A percentile compares a stretch with the other conserved stretches of the same genome.
These are phyloP conservation scores for Drosophila algonquin DNA, from an alignment of 2,888 invertebrate genomes.

Conservation along the genomic window DNA sequence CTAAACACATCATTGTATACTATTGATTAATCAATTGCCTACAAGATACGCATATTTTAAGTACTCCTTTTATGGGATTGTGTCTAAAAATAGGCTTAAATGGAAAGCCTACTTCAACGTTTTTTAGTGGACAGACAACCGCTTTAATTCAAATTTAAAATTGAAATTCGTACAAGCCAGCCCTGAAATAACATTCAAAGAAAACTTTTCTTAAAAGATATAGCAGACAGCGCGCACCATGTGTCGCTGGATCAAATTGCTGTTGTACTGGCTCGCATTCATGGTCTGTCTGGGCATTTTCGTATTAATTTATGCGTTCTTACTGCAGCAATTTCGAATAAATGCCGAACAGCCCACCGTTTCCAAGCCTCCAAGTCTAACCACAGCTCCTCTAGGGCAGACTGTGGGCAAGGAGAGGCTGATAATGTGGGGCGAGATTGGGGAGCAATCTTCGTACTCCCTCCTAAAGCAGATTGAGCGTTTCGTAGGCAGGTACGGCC, in stretches of 20 bases:
- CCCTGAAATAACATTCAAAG: background rate
- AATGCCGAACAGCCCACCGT: slow-evolving; percentile 14
- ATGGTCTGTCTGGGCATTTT: slow-evolving; percentile 15
- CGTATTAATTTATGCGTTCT: slow-evolving; percentile 8
- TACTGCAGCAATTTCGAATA: slow-evolving; percentile 21
- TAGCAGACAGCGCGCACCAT: background rate
- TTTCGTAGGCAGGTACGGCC: slow-evolving; percentile 37
- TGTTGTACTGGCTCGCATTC: slow-evolving; percentile 21
- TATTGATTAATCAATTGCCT: no score
- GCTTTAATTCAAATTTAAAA: background rate
- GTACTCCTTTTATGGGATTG: no score
- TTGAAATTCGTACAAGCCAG: background rate
- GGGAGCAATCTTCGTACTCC: background rate
- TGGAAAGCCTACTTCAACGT: background rate
- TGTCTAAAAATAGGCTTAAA: no score
- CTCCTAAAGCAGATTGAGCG: slow-evolving; percentile 37
- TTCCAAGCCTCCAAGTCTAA: slow-evolving; percentile 45
- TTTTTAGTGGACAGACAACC: background rate
- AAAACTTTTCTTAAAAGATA: background rate
- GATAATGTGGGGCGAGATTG: slow-evolving; percentile 14
- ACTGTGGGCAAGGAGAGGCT: slow-evolving; percentile 17
- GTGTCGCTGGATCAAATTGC: slow-evolving; percentile 17
- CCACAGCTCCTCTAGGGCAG: slow-evolving; percentile 41
- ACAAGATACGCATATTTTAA: no score
- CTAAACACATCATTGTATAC: no score